Conservation (phyloP, 2,797 vertebrate genomes). For the Saguinus oedipus region DNA sequence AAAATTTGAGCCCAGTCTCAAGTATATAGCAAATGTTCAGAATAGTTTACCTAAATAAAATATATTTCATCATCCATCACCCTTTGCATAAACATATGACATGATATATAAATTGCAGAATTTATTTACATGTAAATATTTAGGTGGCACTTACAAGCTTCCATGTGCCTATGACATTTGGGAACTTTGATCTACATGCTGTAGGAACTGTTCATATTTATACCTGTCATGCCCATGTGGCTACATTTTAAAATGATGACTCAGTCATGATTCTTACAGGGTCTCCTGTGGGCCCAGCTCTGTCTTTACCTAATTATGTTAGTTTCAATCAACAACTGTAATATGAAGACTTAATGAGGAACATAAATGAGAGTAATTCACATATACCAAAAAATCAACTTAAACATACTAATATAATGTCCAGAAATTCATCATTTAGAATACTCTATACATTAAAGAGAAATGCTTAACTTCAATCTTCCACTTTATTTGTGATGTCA, state of each 20-base stretch:
- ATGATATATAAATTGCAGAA: neutral
- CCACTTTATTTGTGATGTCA: conserved; percentile 56
- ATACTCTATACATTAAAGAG: conserved; percentile 2
- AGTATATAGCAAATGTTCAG: neutral
- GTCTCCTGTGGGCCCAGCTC: neutral
- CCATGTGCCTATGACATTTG: neutral
- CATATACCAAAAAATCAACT: conserved; percentile 41
- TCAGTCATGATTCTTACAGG: neutral
- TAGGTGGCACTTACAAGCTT: neutral
- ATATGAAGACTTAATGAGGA: conserved; percentile 27
- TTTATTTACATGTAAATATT: neutral
- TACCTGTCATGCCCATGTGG: neutral
- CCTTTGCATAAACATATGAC: conserved; percentile 10
- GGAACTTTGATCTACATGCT: neutral
- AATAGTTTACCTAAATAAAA: conserved; percentile 15
- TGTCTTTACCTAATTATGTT: conserved; percentile 19
- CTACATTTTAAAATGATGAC: neutral
- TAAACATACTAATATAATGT: neutral
- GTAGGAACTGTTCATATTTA: neutral
- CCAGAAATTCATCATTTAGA: conserved; percentile 40
- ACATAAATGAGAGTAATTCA: neutral
- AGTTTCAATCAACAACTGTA: conserved; percentile 48
- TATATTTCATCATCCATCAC: neutral
- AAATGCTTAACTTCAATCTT: conserved; percentile 47
- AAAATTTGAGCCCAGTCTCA: conserved; percentile 3